Evolutionary conservation across 1,140 invertebrate species (phyloP), one percentile per base, ranked within the genome.

Genomic region (Araneus ventricosus): DNA sequence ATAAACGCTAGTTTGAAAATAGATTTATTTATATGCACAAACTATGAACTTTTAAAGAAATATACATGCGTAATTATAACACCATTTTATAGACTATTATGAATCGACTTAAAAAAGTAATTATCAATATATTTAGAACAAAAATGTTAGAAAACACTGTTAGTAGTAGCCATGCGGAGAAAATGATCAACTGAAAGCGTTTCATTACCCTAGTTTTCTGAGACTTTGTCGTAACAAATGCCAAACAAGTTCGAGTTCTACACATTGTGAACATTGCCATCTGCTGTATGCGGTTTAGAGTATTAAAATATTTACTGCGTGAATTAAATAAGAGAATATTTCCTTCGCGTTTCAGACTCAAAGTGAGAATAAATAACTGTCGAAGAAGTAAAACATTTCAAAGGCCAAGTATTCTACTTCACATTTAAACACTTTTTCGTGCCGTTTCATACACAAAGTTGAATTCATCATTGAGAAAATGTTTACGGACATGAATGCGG

Each of bases 271-370:
- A 88, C 34, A 39, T 30, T 88, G 27, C 86, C 57, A 88, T 88
- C 61, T 85, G 59, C 86, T 41, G 59, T 8, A 22, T 86, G 57
- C 67, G 57, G 30, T 88, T 14, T 88, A 61, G 61, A 41, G 61
- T 88, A 61, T 67, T 88, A 67, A 88, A 88, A 88, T 88, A 61
- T 61, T 85, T 24, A 88, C 86, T 88, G 30, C 61, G n/a, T n/a
- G n/a, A n/a, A n/a, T n/a, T n/a, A n/a, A n/a, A n/a, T n/a, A n/a
- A n/a, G 57, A 67, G 86, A 45, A 41, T 27, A 86, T 86, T 86
- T 39, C 5, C 84, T 59, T 86, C 41, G 84, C 52, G 41, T 59
- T 86, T n/a, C n/a, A 86, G 41, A 59, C 27, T 41, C 3, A n/a
- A 34, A 52, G 41, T 82, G 37, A 37, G n/a, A 82, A 37, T 82